Conservation (phyloP, 2,797 vertebrate genomes). For the Falco concolor region DNA sequence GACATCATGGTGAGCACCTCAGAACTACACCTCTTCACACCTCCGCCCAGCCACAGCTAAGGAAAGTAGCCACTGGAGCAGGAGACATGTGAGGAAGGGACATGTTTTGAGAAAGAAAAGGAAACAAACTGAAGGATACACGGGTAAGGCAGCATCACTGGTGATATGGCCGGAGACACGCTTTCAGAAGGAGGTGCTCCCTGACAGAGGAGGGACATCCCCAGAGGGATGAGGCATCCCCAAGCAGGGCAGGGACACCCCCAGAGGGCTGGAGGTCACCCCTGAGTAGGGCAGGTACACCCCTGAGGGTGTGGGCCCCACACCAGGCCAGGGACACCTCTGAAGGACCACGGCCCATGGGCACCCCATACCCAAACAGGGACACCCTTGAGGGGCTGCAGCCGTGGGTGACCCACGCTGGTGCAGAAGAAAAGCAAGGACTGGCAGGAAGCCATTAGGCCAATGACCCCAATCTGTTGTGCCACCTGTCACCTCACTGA, state of each 20-base stretch:
- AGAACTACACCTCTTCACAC: not conserved
- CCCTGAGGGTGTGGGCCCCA: not conserved
- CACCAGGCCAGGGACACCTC: not conserved
- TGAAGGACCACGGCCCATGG: too few relatives aligned
- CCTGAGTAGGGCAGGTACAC: not conserved
- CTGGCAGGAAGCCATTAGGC: not conserved
- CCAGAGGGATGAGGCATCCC: fast-evolving
- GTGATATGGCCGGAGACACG: not conserved
- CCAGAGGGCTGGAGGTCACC: fast-evolving
- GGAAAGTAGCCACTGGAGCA: not conserved
- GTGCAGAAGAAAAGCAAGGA: not conserved
- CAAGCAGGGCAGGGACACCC: not conserved
- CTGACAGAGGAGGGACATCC: not conserved
- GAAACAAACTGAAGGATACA: not conserved
- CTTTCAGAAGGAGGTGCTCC: not conserved
- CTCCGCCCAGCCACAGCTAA: not conserved
- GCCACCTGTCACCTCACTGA: not conserved
- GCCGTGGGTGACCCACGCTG: not conserved
- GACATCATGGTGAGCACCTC: not conserved
- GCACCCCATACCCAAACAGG: too few relatives aligned
- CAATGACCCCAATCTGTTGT: not conserved
- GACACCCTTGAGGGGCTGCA: not conserved
- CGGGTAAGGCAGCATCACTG: not conserved
- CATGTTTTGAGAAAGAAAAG: not conserved
- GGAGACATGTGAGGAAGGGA: not conserved